Conservation (phyloP, 2,888 invertebrate genomes). For the Andrena dorsata region DNA sequence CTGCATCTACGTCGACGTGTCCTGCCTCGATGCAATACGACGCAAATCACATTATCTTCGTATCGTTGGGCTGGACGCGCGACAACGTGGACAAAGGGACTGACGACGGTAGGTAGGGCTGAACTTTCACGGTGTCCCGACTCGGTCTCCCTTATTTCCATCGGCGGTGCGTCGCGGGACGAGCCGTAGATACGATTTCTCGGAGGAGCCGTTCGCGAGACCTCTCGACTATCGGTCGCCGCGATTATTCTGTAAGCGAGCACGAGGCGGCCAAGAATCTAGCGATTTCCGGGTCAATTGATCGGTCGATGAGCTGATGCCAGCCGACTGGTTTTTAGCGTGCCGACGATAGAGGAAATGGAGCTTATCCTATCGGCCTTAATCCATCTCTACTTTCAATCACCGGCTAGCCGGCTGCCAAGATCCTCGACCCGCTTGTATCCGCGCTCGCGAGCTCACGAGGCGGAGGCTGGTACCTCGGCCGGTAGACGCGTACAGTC, state of each 20-base stretch:
- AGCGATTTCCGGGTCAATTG: slow-evolving; percentile 63
- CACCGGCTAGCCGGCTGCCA: slow-evolving; percentile 44
- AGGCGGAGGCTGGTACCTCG: neutral
- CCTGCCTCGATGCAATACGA: slow-evolving; percentile 42
- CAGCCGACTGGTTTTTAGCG: slow-evolving; percentile 54
- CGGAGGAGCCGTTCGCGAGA: slow-evolving; percentile 38
- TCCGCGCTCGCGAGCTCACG: slow-evolving; percentile 23
- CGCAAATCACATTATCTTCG: slow-evolving; percentile 63
- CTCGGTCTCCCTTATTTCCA: slow-evolving; percentile 17
- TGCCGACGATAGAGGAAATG: slow-evolving; percentile 42
- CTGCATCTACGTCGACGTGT: slow-evolving; percentile 40
- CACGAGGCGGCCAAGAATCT: slow-evolving; percentile 54
- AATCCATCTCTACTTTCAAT: slow-evolving; percentile 50
- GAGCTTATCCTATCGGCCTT: slow-evolving; percentile 50
- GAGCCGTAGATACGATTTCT: slow-evolving; percentile 12
- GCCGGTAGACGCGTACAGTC: slow-evolving; percentile 16
- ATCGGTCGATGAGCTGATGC: slow-evolving; percentile 43
- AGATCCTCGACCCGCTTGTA: slow-evolving; percentile 57
- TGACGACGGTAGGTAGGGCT: slow-evolving; percentile 6
- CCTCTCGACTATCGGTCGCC: slow-evolving; percentile 40
- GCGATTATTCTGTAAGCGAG: slow-evolving; percentile 56
- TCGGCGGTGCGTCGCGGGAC: neutral
- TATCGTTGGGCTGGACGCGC: slow-evolving; percentile 50
- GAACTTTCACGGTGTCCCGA: slow-evolving; percentile 42
- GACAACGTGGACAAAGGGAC: slow-evolving; percentile 49